Evolutionary conservation across 2,888 invertebrate genomes (phyloP).

Genomic region (Drosophila prolongata): DNA sequence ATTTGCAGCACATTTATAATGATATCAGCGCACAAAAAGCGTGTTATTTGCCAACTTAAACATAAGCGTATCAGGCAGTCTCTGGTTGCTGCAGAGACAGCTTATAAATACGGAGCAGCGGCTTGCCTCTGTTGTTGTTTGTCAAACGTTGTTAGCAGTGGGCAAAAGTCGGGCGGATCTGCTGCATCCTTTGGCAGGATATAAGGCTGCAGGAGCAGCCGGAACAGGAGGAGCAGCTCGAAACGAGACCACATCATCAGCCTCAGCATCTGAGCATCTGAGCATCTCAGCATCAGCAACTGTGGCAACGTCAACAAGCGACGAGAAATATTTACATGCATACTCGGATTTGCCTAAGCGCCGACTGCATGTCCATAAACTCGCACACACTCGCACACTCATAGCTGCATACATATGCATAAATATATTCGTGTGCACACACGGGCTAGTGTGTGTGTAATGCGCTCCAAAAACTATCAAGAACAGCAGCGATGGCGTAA

Average conservation of each 20-base stretch:
- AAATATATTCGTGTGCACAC: neutral
- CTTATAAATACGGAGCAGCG: constrained; percentile 19
- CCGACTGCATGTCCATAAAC: neutral
- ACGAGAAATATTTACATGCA: constrained; percentile 22
- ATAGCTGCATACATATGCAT: constrained; percentile 2
- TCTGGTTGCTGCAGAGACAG: neutral
- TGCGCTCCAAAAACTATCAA: constrained; percentile 49
- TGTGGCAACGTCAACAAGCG: constrained; percentile 43
- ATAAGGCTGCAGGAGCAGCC: no score
- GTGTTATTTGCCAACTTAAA: constrained; percentile 59
- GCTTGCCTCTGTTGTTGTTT: constrained; percentile 35
- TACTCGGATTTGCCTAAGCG: constrained; percentile 34
- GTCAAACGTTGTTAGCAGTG: constrained; percentile 41
- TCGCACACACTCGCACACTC: constrained; percentile 1
- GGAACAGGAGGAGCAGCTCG: neutral
- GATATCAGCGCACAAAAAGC: constrained; percentile 54
- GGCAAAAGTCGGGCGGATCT: neutral
- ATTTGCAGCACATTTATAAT: constrained; percentile 39
- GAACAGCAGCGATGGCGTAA: constrained; percentile 24
- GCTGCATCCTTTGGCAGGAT: no score
- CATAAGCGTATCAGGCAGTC: constrained; percentile 42
- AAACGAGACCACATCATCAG: constrained; percentile 16
- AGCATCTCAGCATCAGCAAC: constrained; percentile 20
- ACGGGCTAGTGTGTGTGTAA: constrained; percentile 7
- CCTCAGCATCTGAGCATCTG: neutral